Evolutionary conservation across 2,113 vertebrate species (phyloP).

Genomic region (Triplophysa tibetana): DNA sequence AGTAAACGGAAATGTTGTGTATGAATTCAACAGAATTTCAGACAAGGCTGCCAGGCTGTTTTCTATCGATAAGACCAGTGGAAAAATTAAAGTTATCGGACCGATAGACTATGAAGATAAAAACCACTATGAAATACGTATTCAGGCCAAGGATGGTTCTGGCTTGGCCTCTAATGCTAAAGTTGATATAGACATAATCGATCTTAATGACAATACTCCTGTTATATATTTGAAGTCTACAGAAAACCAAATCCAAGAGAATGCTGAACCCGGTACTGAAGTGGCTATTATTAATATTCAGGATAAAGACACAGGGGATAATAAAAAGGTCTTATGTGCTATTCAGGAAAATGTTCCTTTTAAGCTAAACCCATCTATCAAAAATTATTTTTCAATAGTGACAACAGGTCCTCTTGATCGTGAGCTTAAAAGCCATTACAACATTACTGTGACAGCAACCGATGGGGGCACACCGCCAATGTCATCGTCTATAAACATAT

Average conservation of each 20-base stretch:
- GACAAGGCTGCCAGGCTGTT: too few relatives aligned
- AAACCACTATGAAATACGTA: too few relatives aligned
- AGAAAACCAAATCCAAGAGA: slow-evolving; percentile 59
- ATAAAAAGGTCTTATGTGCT: slow-evolving; percentile 38
- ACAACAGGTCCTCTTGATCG: slow-evolving; percentile 45
- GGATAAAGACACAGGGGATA: slow-evolving; percentile 49
- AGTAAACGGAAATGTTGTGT: too few relatives aligned
- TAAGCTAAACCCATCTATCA: slow-evolving; percentile 43
- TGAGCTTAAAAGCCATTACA: slow-evolving; percentile 42
- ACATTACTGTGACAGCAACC: slow-evolving; percentile 48
- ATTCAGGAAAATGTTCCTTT: slow-evolving; percentile 48
- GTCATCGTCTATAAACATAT: slow-evolving; percentile 49
- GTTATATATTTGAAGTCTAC: slow-evolving; percentile 59
- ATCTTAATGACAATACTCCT: slow-evolving; percentile 71
- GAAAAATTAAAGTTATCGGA: too few relatives aligned
- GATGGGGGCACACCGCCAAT: slow-evolving; percentile 57
- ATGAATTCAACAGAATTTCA: too few relatives aligned
- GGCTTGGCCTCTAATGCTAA: too few relatives aligned
- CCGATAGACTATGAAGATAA: too few relatives aligned
- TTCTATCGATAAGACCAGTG: too few relatives aligned
- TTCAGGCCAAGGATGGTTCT: too few relatives aligned
- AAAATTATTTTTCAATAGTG: slow-evolving; percentile 43
- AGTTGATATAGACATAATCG: slow-evolving; percentile 61
- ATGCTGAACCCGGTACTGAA: slow-evolving; percentile 39
- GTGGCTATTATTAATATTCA: slow-evolving; percentile 51